Percentiles rank a stretch among this genome's conserved stretches.
phyloP scores from a whole-genome alignment of 2,888 invertebrate species.

The Tetanocera ferruginea region DNA sequence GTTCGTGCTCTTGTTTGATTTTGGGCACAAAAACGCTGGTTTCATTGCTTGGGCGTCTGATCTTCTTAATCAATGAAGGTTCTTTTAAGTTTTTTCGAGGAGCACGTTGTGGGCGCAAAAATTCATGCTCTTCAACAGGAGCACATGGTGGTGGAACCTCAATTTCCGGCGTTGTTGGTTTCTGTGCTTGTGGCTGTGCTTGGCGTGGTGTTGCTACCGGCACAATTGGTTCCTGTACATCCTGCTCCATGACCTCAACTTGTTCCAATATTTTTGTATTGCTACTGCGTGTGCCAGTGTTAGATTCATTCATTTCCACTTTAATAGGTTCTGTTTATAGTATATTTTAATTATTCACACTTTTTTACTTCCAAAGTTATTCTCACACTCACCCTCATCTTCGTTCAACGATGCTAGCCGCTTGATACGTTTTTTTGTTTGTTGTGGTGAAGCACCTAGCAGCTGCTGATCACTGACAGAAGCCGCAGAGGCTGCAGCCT shows the following conservation, averaged over 20 bases:
- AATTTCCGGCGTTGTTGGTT: conserved; percentile 39
- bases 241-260: conserved; percentile 38
- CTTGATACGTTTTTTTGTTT: conserved; percentile 63
- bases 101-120: conserved; percentile 62
- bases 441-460: conserved; percentile 58
- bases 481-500: neutral
- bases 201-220: conserved; percentile 31
- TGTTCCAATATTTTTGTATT: conserved; percentile 54
- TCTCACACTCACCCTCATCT: conserved; percentile 49
- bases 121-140: conserved; percentile 45
- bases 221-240: neutral
- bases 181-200: conserved; percentile 56
- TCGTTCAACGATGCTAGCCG: conserved; percentile 58
- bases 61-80: conserved; percentile 53
- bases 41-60: conserved; percentile 58
- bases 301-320: neutral
- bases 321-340: neutral
- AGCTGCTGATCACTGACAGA: too few relatives aligned
- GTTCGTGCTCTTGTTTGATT: conserved; percentile 62
- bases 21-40: conserved; percentile 38
- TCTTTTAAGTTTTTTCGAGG: conserved; percentile 65
- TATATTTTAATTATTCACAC: too few relatives aligned
- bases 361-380: too few relatives aligned
- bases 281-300: conserved; percentile 50
- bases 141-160: conserved; percentile 2